Evolutionary conservation across 2,797 vertebrate species (phyloP).

Genomic region (Schizopygopsis pylzovi): DNA sequence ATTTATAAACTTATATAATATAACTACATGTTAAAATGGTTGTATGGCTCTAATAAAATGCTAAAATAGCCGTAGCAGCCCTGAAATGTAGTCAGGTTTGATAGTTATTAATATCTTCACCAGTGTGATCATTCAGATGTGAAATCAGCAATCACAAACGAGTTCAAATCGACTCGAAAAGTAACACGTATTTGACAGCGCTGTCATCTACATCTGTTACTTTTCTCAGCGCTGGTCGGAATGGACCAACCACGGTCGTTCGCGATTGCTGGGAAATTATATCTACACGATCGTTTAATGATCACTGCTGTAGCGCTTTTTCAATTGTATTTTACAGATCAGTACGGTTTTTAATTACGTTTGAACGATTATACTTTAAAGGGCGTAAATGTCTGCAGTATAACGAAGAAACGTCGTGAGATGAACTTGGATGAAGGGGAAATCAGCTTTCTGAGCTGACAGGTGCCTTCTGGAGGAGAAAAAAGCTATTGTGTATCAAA

Average conservation of each 20-base stretch:
- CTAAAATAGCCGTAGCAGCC: background rate
- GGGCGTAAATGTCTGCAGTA: background rate
- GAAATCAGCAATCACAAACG: too few relatives aligned
- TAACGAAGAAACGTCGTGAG: background rate
- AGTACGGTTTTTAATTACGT: background rate
- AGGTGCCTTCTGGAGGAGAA: background rate
- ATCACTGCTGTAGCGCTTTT: background rate
- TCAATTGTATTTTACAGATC: background rate
- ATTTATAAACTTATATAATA: background rate
- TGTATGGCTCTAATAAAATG: background rate
- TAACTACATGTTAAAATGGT: background rate
- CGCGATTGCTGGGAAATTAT: too few relatives aligned
- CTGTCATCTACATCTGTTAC: background rate
- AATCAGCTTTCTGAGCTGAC: background rate
- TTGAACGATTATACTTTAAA: background rate
- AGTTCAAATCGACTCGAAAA: background rate
- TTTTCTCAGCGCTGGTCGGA: background rate
- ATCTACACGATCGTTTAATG: too few relatives aligned
- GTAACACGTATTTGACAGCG: background rate
- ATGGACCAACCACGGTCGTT: background rate
- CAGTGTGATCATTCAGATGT: background rate
- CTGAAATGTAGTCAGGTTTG: background rate
- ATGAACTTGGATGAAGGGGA: background rate
- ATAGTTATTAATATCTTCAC: background rate
- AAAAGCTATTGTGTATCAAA: background rate